phyloP scores from a whole-genome alignment of 2,797 vertebrate species.

The Thamnophis elegans region DNA sequence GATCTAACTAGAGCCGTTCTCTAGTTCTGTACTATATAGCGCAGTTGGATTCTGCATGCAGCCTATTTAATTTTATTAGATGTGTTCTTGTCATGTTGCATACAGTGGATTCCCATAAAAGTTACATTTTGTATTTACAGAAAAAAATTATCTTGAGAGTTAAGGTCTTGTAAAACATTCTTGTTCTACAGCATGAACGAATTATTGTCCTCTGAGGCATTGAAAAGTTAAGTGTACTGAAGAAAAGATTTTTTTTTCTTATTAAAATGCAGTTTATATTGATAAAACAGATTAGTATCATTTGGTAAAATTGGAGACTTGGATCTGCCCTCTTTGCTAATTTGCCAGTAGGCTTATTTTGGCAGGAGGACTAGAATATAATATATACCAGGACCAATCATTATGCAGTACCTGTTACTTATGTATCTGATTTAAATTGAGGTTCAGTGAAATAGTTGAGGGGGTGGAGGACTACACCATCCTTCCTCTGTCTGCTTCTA shows the following conservation, averaged over 20 bases:
- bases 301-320: slow-evolving; percentile 83
- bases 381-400: slow-evolving; percentile 66
- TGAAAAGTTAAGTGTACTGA: slow-evolving; percentile 77
- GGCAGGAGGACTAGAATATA: slow-evolving; percentile 69
- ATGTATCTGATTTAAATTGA: slow-evolving; percentile 72
- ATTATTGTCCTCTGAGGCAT: slow-evolving; percentile 78
- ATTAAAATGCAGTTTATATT: slow-evolving; percentile 83
- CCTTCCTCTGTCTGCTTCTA: slow-evolving; percentile 65
- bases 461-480: slow-evolving; percentile 1
- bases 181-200: slow-evolving; percentile 78
- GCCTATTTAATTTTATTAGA: slow-evolving; percentile 64
- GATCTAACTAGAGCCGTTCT: slow-evolving; percentile 54
- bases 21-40: slow-evolving; percentile 54
- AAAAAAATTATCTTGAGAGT: slow-evolving; percentile 79
- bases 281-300: slow-evolving; percentile 81
- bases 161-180: slow-evolving; percentile 81
- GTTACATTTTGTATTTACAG: slow-evolving; percentile 78
- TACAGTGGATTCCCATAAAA: slow-evolving; percentile 74
- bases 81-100: slow-evolving; percentile 69
- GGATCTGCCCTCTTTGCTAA: slow-evolving; percentile 74
- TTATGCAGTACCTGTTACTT: slow-evolving; percentile 71
- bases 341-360: slow-evolving; percentile 76
- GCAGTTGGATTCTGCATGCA: slow-evolving; percentile 62
- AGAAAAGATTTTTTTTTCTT: slow-evolving; percentile 81
- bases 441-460: slow-evolving; percentile 62